Evolutionary conservation across 2,113 vertebrate species (phyloP).

Genomic region (Gadus chalcogrammus): DNA sequence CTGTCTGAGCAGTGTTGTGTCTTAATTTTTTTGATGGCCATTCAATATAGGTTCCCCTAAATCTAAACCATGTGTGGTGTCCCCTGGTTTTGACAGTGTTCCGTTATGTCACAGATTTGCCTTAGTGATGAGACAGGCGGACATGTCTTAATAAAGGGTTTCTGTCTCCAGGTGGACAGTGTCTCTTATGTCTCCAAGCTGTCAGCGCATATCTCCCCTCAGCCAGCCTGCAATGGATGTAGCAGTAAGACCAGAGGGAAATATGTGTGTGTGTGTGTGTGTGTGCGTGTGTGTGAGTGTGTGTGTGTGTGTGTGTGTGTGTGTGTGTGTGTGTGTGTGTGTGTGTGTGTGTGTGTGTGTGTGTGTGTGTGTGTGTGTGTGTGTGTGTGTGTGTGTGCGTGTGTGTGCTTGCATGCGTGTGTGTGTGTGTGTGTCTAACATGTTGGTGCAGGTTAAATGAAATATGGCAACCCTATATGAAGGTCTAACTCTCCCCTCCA

Average conservation of each 20-base stretch:
- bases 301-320: neutral
- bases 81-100: no score
- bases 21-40: no score
- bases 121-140: no score
- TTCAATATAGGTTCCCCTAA: no score
- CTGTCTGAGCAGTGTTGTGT: no score
- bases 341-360: neutral
- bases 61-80: no score
- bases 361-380: neutral
- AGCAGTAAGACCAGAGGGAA: conserved; percentile 48
- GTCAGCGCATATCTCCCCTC: conserved; percentile 53
- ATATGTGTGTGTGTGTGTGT: neutral
- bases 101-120: no score
- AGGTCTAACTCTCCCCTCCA: conserved; percentile 15
- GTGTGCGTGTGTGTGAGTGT: neutral
- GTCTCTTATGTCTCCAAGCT: conserved; percentile 69
- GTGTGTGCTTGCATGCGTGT: neutral
- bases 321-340: neutral
- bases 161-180: conserved; percentile 64
- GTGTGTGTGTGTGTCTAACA: neutral
- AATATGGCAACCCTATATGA: no score
- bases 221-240: conserved; percentile 55
- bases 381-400: neutral
- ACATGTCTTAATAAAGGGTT: neutral
- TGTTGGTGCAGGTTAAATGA: neutral